Conservation (phyloP, 1,140 invertebrate species). For the Ridgeia piscesae region DNA sequence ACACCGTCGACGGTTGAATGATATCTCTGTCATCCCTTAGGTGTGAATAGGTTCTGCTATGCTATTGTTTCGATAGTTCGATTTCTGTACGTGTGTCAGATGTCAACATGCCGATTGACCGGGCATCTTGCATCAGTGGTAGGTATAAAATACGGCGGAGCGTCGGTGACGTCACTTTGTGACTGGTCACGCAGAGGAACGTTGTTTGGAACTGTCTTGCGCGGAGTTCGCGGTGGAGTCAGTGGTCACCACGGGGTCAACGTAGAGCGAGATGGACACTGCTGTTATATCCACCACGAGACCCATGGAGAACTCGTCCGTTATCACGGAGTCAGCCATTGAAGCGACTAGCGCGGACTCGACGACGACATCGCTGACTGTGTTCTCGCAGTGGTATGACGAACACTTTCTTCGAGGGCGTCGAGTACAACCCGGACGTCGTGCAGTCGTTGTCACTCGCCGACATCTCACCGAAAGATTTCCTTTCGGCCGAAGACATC, state of each 20-base stretch:
- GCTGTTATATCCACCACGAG: neutral
- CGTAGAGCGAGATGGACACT: neutral
- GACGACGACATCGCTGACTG: neutral
- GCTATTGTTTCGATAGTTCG: neutral
- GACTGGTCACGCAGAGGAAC: neutral
- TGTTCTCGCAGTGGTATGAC: neutral
- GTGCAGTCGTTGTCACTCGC: neutral
- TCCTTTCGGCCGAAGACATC: neutral
- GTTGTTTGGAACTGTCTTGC: neutral
- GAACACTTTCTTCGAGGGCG: neutral
- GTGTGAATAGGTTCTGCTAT: neutral
- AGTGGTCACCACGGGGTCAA: neutral
- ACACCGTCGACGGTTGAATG: neutral
- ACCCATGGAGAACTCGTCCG: neutral
- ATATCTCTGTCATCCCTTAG: neutral
- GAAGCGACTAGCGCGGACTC: neutral
- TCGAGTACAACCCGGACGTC: neutral
- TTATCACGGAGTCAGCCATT: neutral
- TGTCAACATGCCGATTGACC: neutral
- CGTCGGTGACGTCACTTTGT: neutral
- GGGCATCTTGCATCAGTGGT: neutral
- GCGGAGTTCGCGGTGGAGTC: neutral
- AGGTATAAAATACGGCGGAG: neutral
- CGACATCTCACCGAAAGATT: neutral
- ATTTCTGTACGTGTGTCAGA: neutral